phyloP scores from a whole-genome alignment of 2,797 vertebrate species.

The Neostethus bicornis region DNA sequence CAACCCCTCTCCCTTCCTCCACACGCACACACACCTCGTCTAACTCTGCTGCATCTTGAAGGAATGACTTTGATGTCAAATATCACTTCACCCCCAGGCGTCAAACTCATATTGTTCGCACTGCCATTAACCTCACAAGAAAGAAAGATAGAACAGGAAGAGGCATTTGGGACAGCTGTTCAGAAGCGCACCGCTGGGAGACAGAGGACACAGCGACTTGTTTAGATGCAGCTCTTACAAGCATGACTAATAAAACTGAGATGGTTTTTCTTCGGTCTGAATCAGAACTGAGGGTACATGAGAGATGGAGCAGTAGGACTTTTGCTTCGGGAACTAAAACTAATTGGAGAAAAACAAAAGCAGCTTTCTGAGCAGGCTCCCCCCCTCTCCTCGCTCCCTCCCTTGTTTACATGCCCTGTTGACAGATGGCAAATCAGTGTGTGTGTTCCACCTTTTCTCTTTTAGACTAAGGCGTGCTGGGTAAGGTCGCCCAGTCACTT shows the following conservation, averaged over 20 bases:
- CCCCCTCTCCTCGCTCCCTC: slow-evolving; percentile 20
- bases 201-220: slow-evolving; percentile 21
- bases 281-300: slow-evolving; percentile 18
- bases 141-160: background rate
- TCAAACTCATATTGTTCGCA: slow-evolving; percentile 55
- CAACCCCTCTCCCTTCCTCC: slow-evolving; percentile 33
- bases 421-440: slow-evolving; percentile 76
- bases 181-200: slow-evolving; percentile 28
- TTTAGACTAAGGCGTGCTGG: slow-evolving; percentile 59
- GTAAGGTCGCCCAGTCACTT: slow-evolving; percentile 59
- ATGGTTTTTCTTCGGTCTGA: slow-evolving; percentile 16
- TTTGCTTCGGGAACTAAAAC: slow-evolving; percentile 37
- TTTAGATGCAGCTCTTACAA: slow-evolving; percentile 44
- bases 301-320: slow-evolving; percentile 26
- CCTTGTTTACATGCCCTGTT: slow-evolving; percentile 32
- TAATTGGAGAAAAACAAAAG: slow-evolving; percentile 53
- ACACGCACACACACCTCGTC: too few relatives aligned
- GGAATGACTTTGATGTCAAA: slow-evolving; percentile 34
- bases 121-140: slow-evolving; percentile 47
- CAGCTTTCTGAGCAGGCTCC: slow-evolving; percentile 18
- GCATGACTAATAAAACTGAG: slow-evolving; percentile 19
- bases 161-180: slow-evolving; percentile 57
- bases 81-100: slow-evolving; percentile 34
- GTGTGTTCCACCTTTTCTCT: slow-evolving; percentile 74
- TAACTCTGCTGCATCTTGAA: slow-evolving; percentile 34